Conservation (phyloP, 2,888 invertebrate species). For the Seira ritae region DNA sequence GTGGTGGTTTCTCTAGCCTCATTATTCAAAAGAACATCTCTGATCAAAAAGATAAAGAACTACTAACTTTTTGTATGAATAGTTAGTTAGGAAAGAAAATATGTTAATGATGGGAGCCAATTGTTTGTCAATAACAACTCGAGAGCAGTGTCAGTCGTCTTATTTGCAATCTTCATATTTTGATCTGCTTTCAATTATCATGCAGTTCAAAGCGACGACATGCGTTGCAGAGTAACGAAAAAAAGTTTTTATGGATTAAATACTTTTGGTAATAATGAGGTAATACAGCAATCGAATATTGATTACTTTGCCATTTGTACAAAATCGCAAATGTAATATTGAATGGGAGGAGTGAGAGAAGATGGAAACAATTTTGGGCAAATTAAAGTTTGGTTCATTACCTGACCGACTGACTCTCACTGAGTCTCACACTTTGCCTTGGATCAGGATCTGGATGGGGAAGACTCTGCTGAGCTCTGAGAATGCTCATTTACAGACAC, state of each 20-base stretch:
- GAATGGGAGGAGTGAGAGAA: neutral
- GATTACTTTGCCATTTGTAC: neutral
- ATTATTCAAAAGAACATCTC: neutral
- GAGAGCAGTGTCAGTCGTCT: neutral
- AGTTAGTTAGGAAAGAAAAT: neutral
- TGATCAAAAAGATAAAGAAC: neutral
- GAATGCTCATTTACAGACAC: neutral
- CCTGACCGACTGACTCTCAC: too few species aligned
- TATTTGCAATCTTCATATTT: neutral
- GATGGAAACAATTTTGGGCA: neutral
- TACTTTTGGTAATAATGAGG: too few species aligned
- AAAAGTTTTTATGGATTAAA: too few species aligned
- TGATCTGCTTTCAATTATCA: neutral
- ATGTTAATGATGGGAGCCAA: neutral
- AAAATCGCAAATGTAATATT: too few species aligned
- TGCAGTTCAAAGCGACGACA: too few species aligned
- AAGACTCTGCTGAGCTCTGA: too few species aligned
- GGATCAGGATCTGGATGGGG: too few species aligned
- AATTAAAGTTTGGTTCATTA: neutral
- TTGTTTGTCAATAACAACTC: neutral
- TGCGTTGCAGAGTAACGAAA: too few species aligned
- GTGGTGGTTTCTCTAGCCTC: too few species aligned
- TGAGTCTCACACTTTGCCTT: too few species aligned
- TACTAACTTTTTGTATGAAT: neutral
- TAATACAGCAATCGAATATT: neutral